Conservation (phyloP, 1,140 invertebrate species). For the Drosophila aff. region DNA sequence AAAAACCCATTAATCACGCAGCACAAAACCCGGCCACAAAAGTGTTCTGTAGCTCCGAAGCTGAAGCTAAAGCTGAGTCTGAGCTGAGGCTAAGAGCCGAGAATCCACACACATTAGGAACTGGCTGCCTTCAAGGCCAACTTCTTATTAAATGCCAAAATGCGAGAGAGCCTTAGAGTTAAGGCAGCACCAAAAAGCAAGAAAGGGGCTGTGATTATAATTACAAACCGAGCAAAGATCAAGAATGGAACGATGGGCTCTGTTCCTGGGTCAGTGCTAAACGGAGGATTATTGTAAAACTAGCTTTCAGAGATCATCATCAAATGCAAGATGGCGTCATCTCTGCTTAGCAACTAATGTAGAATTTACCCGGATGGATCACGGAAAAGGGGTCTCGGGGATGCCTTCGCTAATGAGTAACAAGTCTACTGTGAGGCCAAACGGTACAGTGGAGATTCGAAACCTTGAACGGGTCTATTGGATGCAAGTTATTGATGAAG, state of each 20-base stretch:
- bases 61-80: slow-evolving; percentile 4
- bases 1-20: slow-evolving; percentile 33
- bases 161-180: slow-evolving; percentile 50
- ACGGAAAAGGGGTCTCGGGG: slow-evolving; percentile 21
- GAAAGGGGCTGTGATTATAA: slow-evolving; percentile 52
- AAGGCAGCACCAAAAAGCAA: slow-evolving; percentile 34
- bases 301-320: slow-evolving; percentile 32
- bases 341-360: slow-evolving; percentile 23
- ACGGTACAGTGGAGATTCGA: slow-evolving; percentile 5
- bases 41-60: slow-evolving; percentile 22
- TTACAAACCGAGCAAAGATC: slow-evolving; percentile 43
- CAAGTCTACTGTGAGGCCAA: slow-evolving; percentile 26
- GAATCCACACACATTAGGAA: slow-evolving; percentile 2
- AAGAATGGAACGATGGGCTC: slow-evolving; percentile 2
- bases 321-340: slow-evolving; percentile 73
- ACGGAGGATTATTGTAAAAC: slow-evolving; percentile 43
- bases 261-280: background rate
- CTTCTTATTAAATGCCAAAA: slow-evolving; percentile 82
- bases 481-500: background rate
- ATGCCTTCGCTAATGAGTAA: slow-evolving; percentile 63
- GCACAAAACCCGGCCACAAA: slow-evolving; percentile 16
- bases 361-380: slow-evolving; percentile 34
- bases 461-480: background rate
- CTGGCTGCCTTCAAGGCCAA: slow-evolving; percentile 76
- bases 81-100: slow-evolving; percentile 31